These are phyloP conservation scores for Leptopilina boulardi DNA, from an alignment of 1,140 invertebrate genomes.

Conservation along the genomic window DNA sequence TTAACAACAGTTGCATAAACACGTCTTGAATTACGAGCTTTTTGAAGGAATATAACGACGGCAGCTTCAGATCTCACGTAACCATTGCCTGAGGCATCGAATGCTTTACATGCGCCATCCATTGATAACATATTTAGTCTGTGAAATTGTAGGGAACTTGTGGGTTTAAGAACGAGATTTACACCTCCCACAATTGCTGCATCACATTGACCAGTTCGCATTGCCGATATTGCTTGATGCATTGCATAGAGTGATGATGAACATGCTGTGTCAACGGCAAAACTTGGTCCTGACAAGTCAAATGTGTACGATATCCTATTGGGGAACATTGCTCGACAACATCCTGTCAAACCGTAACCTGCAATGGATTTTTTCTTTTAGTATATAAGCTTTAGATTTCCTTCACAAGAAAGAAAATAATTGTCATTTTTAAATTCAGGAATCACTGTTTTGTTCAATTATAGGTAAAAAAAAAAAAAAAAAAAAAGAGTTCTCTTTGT, in stretches of 20 bases:
- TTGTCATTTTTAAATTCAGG: too few species aligned
- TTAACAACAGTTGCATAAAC: slow-evolving; percentile 92
- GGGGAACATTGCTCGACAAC: slow-evolving; percentile 95
- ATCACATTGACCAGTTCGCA: slow-evolving; percentile 91
- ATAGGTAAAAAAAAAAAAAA: too few species aligned
- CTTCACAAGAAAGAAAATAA: too few species aligned
- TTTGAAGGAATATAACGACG: slow-evolving; percentile 89
- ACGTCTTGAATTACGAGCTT: slow-evolving; percentile 83
- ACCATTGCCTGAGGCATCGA: slow-evolving; percentile 92
- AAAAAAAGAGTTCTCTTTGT: too few species aligned
- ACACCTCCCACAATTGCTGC: slow-evolving; percentile 93
- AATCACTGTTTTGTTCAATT: too few species aligned
- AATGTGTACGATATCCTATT: slow-evolving; percentile 97
- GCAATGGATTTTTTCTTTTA: slow-evolving; percentile 2
- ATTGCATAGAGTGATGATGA: slow-evolving; percentile 94
- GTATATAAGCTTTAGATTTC: neutral
- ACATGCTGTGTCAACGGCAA: slow-evolving; percentile 95
- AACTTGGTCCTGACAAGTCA: slow-evolving; percentile 95
- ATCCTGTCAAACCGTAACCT: slow-evolving; percentile 92
- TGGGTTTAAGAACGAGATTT: slow-evolving; percentile 90
- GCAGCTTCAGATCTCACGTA: slow-evolving; percentile 95
- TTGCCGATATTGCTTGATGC: slow-evolving; percentile 89
- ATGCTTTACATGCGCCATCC: slow-evolving; percentile 94
- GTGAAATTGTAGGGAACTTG: slow-evolving; percentile 94
- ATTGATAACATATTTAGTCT: slow-evolving; percentile 92